These are phyloP conservation scores for Proteles cristata DNA, from an alignment of 2,113 vertebrate genomes.

Conservation along the genomic window DNA sequence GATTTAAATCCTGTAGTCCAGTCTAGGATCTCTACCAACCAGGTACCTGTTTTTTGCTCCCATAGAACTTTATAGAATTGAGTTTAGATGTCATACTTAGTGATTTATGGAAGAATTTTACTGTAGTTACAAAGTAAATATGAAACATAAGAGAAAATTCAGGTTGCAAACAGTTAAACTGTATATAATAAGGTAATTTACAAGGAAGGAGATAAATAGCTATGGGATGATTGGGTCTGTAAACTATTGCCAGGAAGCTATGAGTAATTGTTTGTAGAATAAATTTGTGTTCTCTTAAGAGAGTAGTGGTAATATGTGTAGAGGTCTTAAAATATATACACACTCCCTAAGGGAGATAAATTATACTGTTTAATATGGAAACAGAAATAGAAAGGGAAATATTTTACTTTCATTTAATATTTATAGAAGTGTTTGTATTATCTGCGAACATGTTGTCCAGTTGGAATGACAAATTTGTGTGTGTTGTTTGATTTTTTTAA, in stretches of 20 bases:
- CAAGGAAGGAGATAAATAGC: conserved; percentile 47
- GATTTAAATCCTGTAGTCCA: neutral
- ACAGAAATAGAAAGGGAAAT: conserved; percentile 33
- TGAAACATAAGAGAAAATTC: neutral
- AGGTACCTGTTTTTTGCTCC: neutral
- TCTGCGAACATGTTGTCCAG: neutral
- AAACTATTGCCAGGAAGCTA: conserved; percentile 31
- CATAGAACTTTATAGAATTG: neutral
- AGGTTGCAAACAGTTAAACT: conserved; percentile 10
- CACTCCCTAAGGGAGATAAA: neutral
- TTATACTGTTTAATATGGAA: conserved; percentile 24
- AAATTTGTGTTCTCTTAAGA: neutral
- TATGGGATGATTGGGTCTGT: neutral
- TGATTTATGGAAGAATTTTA: neutral
- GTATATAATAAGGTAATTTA: neutral
- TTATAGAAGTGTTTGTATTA: neutral
- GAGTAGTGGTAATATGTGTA: neutral
- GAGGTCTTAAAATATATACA: conserved; percentile 42
- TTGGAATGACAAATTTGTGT: neutral
- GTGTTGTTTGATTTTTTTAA: too few species aligned
- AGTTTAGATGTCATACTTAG: neutral
- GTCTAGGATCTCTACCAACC: neutral
- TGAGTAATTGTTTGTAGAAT: conserved; percentile 50
- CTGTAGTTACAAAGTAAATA: conserved; percentile 6
- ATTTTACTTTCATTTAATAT: conserved; percentile 50